Percentiles rank a stretch among this genome's conserved stretches.
These are phyloP conservation scores for Dicyrtomina minuta DNA, from an alignment of 2,888 invertebrate species.

Conservation along the genomic window DNA sequence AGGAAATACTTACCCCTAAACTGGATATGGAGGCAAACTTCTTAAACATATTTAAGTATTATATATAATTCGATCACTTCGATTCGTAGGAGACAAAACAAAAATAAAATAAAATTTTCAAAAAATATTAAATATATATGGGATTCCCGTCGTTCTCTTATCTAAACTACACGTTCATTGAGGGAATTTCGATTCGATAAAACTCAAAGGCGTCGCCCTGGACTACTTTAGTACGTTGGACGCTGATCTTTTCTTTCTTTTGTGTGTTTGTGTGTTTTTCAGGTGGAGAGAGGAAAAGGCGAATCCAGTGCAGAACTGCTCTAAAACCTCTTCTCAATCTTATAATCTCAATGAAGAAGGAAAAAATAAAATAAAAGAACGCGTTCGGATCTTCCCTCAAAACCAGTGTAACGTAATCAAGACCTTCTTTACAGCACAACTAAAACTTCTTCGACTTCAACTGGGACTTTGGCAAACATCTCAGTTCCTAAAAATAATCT, in stretches of 20 bases:
- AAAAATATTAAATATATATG: too few species aligned
- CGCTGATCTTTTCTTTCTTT: neutral
- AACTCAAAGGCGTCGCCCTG: slow-evolving; percentile 7
- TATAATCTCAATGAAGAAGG: neutral
- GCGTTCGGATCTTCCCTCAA: slow-evolving; percentile 24
- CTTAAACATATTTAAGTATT: slow-evolving; percentile 53
- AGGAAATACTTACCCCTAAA: slow-evolving; percentile 54
- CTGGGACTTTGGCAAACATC: slow-evolving; percentile 53
- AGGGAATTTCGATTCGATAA: neutral
- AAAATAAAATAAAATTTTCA: slow-evolving; percentile 3
- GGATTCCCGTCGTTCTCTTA: neutral
- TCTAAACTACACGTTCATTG: slow-evolving; percentile 4
- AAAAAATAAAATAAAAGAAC: slow-evolving; percentile 31
- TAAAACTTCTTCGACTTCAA: slow-evolving; percentile 38
- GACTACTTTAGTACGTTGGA: neutral
- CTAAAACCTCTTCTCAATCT: slow-evolving; percentile 5
- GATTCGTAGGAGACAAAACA: neutral
- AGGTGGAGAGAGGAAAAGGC: slow-evolving; percentile 1
- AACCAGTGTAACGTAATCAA: slow-evolving; percentile 29
- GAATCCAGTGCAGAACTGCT: neutral
- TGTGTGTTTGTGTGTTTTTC: neutral
- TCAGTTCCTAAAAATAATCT: slow-evolving; percentile 52
- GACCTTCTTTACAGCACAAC: slow-evolving; percentile 28
- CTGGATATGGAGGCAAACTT: slow-evolving; percentile 55
- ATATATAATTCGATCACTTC: too few species aligned